A percentile compares a stretch with the other conserved stretches of the same genome.
Conservation (phyloP, 2,888 invertebrate genomes). For the Drosophila kambysellisi region DNA sequence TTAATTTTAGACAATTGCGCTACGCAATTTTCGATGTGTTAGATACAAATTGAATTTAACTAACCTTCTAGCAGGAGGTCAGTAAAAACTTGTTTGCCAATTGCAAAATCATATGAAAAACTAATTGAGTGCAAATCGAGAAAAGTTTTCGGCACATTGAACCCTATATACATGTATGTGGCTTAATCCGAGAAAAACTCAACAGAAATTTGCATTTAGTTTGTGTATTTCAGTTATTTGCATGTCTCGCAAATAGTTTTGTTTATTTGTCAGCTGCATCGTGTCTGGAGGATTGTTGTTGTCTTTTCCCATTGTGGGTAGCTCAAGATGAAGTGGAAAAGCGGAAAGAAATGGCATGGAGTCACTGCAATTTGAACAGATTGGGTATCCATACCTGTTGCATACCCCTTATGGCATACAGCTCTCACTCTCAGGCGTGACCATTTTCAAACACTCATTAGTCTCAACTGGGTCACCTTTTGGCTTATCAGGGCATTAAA, state of each 20-base stretch:
- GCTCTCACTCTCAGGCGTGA: neutral
- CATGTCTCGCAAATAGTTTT: slow-evolving; percentile 27
- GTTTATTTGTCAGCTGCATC: slow-evolving; percentile 27
- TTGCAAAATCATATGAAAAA: slow-evolving; percentile 1
- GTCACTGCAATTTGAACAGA: neutral
- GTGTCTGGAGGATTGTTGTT: slow-evolving; percentile 29
- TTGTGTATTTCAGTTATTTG: slow-evolving; percentile 34
- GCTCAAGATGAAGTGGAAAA: neutral
- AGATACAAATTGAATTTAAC: slow-evolving; percentile 36
- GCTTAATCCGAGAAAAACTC: neutral
- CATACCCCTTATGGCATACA: slow-evolving; percentile 1
- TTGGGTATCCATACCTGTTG: slow-evolving; percentile 12
- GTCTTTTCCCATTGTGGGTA: slow-evolving; percentile 6
- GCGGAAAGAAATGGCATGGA: neutral
- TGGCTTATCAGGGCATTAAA: slow-evolving; percentile 63
- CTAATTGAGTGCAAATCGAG: neutral
- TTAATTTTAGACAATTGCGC: slow-evolving; percentile 19
- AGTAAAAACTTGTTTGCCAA: slow-evolving; percentile 4
- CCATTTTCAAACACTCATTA: slow-evolving; percentile 32
- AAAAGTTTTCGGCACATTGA: slow-evolving; percentile 41
- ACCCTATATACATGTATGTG: slow-evolving; percentile 13
- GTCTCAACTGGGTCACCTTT: slow-evolving; percentile 73
- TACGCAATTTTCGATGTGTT: slow-evolving; percentile 12
- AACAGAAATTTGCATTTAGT: slow-evolving; percentile 16
- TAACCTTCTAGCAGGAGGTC: slow-evolving; percentile 52